Percentiles rank a stretch among this genome's conserved stretches.
Evolutionary conservation across 2,113 vertebrate genomes (phyloP).

Genomic region (mouse (Mus musculus)): DNA sequence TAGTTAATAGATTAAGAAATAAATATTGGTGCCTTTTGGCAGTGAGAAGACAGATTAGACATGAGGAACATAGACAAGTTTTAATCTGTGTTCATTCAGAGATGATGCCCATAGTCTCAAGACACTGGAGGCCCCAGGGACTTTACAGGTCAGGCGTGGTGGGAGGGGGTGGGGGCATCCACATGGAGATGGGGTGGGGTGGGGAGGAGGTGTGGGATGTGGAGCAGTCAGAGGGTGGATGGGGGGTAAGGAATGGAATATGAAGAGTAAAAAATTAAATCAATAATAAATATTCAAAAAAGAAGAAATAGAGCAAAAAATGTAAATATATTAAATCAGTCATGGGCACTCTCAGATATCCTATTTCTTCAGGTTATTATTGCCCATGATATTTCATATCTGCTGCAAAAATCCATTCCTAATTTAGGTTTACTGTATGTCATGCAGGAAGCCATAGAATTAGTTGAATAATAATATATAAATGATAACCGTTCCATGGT

Average conservation of each 20-base stretch:
- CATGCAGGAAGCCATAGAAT: neutral
- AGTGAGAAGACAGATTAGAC: neutral
- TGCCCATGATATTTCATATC: neutral
- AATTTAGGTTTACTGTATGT: neutral
- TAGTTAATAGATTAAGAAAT: neutral
- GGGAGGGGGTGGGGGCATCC: too few species aligned
- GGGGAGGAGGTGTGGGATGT: too few species aligned
- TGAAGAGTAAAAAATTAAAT: too few species aligned
- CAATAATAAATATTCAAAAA: too few species aligned
- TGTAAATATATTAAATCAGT: conserved; percentile 24
- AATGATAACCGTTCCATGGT: neutral
- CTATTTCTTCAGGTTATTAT: neutral
- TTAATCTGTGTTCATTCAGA: too few species aligned
- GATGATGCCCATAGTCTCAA: too few species aligned
- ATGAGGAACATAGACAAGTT: neutral
- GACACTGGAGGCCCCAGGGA: too few species aligned
- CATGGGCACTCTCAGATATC: neutral
- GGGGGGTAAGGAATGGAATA: too few species aligned
- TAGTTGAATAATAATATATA: neutral
- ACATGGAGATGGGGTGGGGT: too few species aligned
- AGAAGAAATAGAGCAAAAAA: neutral
- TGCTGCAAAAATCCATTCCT: neutral
- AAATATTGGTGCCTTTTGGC: neutral
- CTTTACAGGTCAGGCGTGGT: too few species aligned
- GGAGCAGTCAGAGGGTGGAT: too few species aligned